Evolutionary conservation across 2,797 vertebrate genomes (phyloP), one percentile per base, ranked within the genome.

Genomic region (Nyctalus aviator): DNA sequence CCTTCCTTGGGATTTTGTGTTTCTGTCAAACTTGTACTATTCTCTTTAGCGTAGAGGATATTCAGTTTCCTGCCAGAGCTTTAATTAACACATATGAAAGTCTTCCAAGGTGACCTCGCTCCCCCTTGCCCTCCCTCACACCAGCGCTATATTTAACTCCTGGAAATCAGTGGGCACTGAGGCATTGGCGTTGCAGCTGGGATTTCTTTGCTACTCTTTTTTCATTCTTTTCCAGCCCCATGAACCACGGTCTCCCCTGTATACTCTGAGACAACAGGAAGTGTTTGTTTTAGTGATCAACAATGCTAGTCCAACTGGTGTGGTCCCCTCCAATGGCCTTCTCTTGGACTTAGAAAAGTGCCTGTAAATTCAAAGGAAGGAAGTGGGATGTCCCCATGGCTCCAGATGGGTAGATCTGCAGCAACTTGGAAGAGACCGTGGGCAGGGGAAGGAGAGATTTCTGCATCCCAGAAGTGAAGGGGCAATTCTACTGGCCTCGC

Each of bases 261-360:
- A 27, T 37, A 32, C 35, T 30, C 94, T 2, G 4, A 55, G 23
- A 97, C 94, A 92, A 96, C 97, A 98, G 98, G 98, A 98, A 98
- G 97, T 93, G 35, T 90, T 92, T 98, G 97, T 98, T 98, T 98
- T 97, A 97, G 96, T 90, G 73, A 95, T 96, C 98, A 96, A 98
- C 97, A 98, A 97, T 98, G 94, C 86, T 50, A 0, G 20, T 97
- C 69, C 68, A 30, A 59, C 85, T 71, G 18, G 21, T n/a, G 14
- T 30, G 14, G 44, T 62, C 82, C 93, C 95, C 97, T 95, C 97
- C 7, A 62, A 48, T 3, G 11, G 95, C 88, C 97, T 91, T 97
- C 97, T 96, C 97, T 97, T 97, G 97, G 88, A 68, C 0, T 25
- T 1, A 0, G 62, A 97, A 97, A 97, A 98, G 88, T 18, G 2